These are phyloP conservation scores for Seira musarum DNA, from an alignment of 2,888 invertebrate species.

Conservation along the genomic window DNA sequence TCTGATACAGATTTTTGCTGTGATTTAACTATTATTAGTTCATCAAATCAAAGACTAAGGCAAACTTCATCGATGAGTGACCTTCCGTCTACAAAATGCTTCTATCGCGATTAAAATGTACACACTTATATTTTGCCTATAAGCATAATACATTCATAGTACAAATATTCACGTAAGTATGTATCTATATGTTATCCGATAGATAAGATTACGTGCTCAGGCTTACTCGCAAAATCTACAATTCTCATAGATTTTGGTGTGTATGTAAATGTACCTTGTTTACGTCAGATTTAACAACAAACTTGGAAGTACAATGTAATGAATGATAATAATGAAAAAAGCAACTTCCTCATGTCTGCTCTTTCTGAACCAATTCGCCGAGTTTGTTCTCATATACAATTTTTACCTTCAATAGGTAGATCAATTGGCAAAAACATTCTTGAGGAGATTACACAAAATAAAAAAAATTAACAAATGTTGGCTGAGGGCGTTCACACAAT, in stretches of 20 bases:
- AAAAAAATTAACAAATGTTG: not conserved
- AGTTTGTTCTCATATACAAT: slow-evolving; percentile 21
- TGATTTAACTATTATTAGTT: slow-evolving; percentile 21
- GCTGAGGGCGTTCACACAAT: not conserved
- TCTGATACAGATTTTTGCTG: not conserved
- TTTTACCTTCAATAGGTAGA: slow-evolving; percentile 28
- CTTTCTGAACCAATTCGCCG: slow-evolving; percentile 44
- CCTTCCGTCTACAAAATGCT: slow-evolving; percentile 41
- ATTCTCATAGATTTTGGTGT: not conserved
- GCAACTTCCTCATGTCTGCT: slow-evolving; percentile 53
- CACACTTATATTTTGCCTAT: too few relatives aligned
- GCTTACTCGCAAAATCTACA: too few relatives aligned
- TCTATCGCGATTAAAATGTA: slow-evolving; percentile 7
- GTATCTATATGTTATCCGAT: not conserved
- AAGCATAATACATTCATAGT: too few relatives aligned
- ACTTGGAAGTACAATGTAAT: slow-evolving; percentile 21
- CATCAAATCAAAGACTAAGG: slow-evolving; percentile 19
- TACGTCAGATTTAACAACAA: slow-evolving; percentile 14
- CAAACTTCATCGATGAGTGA: slow-evolving; percentile 43
- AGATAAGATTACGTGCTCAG: not conserved
- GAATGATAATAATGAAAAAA: slow-evolving; percentile 34
- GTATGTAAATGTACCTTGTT: slow-evolving; percentile 16
- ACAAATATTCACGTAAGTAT: not conserved
- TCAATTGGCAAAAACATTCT: slow-evolving; percentile 21
- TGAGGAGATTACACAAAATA: slow-evolving; percentile 13